Base-by-base conservation (phyloP, 2,888 invertebrate species). In the Perizoma affinitatum region DNA sequence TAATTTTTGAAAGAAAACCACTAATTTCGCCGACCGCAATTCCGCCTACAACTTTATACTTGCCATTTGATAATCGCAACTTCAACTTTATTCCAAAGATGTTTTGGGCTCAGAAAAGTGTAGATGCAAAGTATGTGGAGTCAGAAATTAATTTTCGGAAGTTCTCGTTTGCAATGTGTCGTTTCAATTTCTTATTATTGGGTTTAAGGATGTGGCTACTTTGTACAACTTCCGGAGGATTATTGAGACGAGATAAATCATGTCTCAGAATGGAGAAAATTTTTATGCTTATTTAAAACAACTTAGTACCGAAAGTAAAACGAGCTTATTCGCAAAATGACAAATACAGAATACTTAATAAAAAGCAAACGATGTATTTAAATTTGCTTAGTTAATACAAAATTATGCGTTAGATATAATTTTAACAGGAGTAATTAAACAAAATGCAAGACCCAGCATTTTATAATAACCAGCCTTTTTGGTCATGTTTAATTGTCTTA, bases 151-250 rank as follows among this genome's bases (percentile, higher is more conserved):
- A 61, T 62, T 49, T 54, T 53, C 52, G 34, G 50, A 34, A 54
- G 61, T 58, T 52, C 61, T 59, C 65, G 61, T 57, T 64, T 70
- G 68, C 68, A 67, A 67, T 60, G 62, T 69, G 65, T 66, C 67
- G 54, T 57, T 50, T 54, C 47, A 46, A 54, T 52, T 45, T 61
- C 60, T 58, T 60, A 42, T 63, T 54, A 50, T 66, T 38, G 44
- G 54, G 56, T 36, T 42, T 48, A 43, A 63, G 58, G 66, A 66
- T 61, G 68, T 61, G 63, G 63, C 57, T 59, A 53, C n/a, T 51
- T 59, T 55, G 53, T 59, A 50, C 10, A 34, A 43, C 58, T 46
- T 62, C 58, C 58, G 46, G 54, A 50, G 43, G 51, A 6, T 48
- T 44, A 56, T 61, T 58, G 54, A 52, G 58, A 63, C 48, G 59